Base-by-base conservation (phyloP, 2,113 vertebrate species). In the Xiphorhynchus elegans region DNA sequence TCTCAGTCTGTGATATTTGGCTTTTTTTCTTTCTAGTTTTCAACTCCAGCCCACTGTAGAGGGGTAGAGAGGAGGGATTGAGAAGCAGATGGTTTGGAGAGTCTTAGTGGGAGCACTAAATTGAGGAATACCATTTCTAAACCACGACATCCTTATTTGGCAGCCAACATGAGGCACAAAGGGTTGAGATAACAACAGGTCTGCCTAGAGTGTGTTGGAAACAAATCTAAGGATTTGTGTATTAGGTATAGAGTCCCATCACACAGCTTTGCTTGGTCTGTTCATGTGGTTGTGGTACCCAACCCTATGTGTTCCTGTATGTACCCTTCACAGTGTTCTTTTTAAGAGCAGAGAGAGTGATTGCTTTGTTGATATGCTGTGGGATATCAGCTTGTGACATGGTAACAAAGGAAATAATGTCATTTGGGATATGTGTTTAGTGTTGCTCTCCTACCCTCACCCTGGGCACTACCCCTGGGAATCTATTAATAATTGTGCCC, bases 381-480 rank as follows among this genome's bases (percentile, higher is more conserved):
- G 55, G 9, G 15, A 13, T 16, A 53, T 10, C n/a, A 55, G 25
- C 12, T 40, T 12, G 13, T 35, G 40, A 8, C 24, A 16, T 13
- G 52, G 16, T 7, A n/a, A 16, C 23, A 26, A 40, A 16, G 29
- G 8, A n/a, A 70, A 1, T 11, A 40, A 46, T 10, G 12, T 20
- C 40, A 9, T 47, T 55, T 63, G n/a, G n/a, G 40, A 25, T 56
- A 13, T 35, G 4, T 2, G 20, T 14, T 47, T 29, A 20, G 16
- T 40, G 49, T 13, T 55, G 4, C 19, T 56, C 9, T 79, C 29
- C 16, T 31, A 25, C 19, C 19, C 9, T 64, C 31, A 17, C 11
- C 25, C 17, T 10, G 13, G 47, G 3, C 2, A 0, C n/a, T 47
- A 0, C 18, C 6, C 55, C 37, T 40, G n/a, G 6, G 13, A 79